Evolutionary conservation across 2,113 vertebrate species (phyloP), one percentile per base, ranked within the genome.

Genomic region (Paratilapia polleni): DNA sequence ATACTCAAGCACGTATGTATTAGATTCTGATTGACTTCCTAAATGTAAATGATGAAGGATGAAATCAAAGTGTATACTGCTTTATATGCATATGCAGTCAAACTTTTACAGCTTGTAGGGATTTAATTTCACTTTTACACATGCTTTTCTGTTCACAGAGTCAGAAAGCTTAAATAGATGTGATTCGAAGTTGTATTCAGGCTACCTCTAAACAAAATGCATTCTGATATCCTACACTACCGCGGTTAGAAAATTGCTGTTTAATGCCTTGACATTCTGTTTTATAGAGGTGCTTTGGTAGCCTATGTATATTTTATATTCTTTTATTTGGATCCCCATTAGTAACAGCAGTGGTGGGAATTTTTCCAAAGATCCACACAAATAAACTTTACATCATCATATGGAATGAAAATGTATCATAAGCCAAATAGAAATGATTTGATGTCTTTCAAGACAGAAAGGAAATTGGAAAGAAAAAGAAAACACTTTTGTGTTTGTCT

Each of bases 401-500:
- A 0, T 43, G 31, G 43, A 52, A 52, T 52, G 52, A 31, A 73
- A 14, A 73, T 73, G 28, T 20, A 52, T 52, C 47, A 31, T 52
- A 31, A 31, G 43, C 10, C 26, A 52, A 73, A 73, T 31, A 31
- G 52, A 36, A 36, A 52, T 52, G 28, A n/a, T n/a, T 31, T 0
- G 31, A 52, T 52, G n/a, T 47, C 6, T 52, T 52, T 52, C 17
- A 73, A 26, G 66, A 73, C 26, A 31, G 66, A 73, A 52, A 52
- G n/a, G 66, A 73, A 73, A 73, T 20, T 73, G 24, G 26, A 31
- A 11, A 31, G 20, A 70, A 52, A 19, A 52, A 68, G 9, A 49
- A 73, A 73, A 20, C n/a, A n/a, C 43, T 3, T 15, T 28, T 49
- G 49, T 22, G 20, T 75, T 84, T 88, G 76, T 87, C 15, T 87